Percentiles rank a stretch among this genome's conserved stretches.
Evolutionary conservation across 2,113 vertebrate species (phyloP).

Genomic region (Pelobates fuscus): DNA sequence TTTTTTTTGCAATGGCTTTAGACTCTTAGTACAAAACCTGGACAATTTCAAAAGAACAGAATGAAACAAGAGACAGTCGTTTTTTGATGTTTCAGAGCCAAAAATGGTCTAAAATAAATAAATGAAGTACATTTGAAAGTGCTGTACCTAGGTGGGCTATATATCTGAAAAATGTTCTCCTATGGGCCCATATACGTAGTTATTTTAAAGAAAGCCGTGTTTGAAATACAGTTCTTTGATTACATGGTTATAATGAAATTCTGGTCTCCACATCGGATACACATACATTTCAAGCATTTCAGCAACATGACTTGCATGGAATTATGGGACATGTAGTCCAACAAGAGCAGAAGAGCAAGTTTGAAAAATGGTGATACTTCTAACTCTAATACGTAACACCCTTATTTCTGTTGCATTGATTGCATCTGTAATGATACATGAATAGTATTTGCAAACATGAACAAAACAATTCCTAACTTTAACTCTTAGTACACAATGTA

Average conservation of each 20-base stretch:
- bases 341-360: too few relatives aligned
- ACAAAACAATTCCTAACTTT: too few relatives aligned
- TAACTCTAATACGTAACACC: too few relatives aligned
- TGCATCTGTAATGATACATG: too few relatives aligned
- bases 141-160: constrained; percentile 84
- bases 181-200: constrained; percentile 50
- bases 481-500: too few relatives aligned
- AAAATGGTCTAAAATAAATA: constrained; percentile 83
- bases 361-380: too few relatives aligned
- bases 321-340: too few relatives aligned
- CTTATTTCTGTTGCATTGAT: too few relatives aligned
- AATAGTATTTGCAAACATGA: too few relatives aligned
- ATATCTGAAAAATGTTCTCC: constrained; percentile 69
- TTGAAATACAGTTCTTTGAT: constrained; percentile 60
- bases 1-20: constrained; percentile 77
- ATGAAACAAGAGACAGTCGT: constrained; percentile 82
- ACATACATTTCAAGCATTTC: too few relatives aligned
- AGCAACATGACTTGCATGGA: too few relatives aligned
- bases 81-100: constrained; percentile 80
- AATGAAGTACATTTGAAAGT: constrained; percentile 79
- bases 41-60: constrained; percentile 78
- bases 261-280: too few relatives aligned
- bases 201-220: constrained; percentile 57
- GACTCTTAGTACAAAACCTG: constrained; percentile 75
- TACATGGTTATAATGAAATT: constrained; percentile 63